phyloP scores from a whole-genome alignment of 1,140 invertebrate genomes.

The Varroa destructor region DNA sequence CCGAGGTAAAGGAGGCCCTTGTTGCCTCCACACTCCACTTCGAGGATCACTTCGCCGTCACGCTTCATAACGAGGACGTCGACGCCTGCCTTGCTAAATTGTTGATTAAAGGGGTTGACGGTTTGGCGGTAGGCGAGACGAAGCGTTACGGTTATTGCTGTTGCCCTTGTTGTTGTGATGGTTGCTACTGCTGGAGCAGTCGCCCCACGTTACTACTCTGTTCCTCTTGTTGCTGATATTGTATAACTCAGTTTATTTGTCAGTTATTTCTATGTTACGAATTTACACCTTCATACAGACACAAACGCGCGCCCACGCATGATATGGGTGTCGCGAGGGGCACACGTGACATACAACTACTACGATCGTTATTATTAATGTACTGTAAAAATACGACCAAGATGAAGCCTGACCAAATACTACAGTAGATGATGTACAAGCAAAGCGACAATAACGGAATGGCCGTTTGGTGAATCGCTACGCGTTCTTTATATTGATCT shows the following conservation, averaged over 20 bases:
- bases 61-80: slow-evolving; percentile 29
- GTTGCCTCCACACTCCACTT: slow-evolving; percentile 44
- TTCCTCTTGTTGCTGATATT: not conserved
- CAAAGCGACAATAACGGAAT: not conserved
- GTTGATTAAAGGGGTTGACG: not conserved
- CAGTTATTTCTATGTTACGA: too few relatives aligned
- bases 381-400: not conserved
- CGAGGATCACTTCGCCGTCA: slow-evolving; percentile 41
- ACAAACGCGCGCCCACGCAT: too few relatives aligned
- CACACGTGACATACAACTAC: not conserved
- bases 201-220: not conserved
- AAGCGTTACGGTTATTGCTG: not conserved
- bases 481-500: not conserved
- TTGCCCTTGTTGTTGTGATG: not conserved
- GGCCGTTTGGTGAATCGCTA: not conserved
- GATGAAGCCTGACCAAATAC: not conserved
- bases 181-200: not conserved
- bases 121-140: not conserved
- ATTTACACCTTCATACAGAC: too few relatives aligned
- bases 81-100: not conserved
- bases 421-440: not conserved
- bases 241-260: not conserved
- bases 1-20: slow-evolving; percentile 41
- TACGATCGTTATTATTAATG: not conserved
- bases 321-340: too few relatives aligned